Base-by-base conservation (phyloP, 2,113 vertebrate species). In the Ia io region DNA sequence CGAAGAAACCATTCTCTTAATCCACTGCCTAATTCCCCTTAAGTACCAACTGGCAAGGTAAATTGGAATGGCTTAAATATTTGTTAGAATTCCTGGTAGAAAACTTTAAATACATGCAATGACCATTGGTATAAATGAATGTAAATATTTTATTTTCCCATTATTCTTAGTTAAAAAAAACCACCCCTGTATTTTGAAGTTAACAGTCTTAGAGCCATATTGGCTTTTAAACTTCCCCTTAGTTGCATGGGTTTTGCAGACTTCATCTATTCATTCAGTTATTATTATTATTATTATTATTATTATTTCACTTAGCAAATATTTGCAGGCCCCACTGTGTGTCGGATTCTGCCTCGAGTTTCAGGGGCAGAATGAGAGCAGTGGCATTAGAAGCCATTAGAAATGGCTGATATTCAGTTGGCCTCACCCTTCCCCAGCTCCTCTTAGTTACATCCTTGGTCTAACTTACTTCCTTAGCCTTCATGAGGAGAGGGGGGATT, bases 21-120 rank as follows among this genome's bases (percentile, higher is more conserved):
- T 95, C 94, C 97, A 91, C 86, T 78, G 76, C 93, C 93, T 98
- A 96, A 96, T 85, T 97, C 96, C 70, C 78, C 44, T 37, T 97
- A 97, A 98, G 95, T 95, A 97, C 73, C 74, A 79, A 91, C 96
- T 97, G 97, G 97, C 95, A 96, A 95, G 91, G 82, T 95, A 92
- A 79, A 67, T 89, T 9, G 44, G 67, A 91, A 94, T 1, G 25
- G 67, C 91, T 97, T 95, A 96, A 95, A 95, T 93, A 84, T 88
- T 96, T 95, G 78, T 87, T 80, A 95, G 88, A 89, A 93, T 88
- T 95, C 90, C 71, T 16, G 30, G 71, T 70, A 93, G 77, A 82
- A 96, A 95, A 96, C 32, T 88, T 74, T 82, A 80, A 84, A 78
- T 76, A 76, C 85, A 90, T 70, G 22, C 25, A 74, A 20, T 84